phyloP scores from a whole-genome alignment of 2,888 invertebrate genomes.

The Nomada flava region DNA sequence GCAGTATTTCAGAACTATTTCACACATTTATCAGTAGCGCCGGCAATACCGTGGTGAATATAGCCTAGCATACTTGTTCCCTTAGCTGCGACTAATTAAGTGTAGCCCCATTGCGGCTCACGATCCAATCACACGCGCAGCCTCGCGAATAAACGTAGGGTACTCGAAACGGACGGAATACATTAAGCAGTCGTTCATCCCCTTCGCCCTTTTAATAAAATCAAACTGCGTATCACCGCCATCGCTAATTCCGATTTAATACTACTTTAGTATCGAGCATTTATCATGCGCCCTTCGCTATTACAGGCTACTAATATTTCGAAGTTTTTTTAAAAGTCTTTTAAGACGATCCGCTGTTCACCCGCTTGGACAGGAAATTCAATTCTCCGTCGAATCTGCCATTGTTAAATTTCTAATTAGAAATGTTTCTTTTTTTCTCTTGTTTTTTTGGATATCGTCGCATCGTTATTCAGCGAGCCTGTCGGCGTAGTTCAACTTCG shows the following conservation, averaged over 20 bases:
- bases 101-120: slow-evolving; percentile 15
- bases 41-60: neutral
- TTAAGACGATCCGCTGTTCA: neutral
- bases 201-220: neutral
- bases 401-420: slow-evolving; percentile 53
- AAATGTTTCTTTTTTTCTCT: neutral
- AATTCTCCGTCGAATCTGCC: neutral
- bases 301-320: too few relatives aligned
- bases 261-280: too few relatives aligned
- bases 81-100: slow-evolving; percentile 25
- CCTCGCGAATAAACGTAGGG: neutral
- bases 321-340: too few relatives aligned
- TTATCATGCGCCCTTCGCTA: too few relatives aligned
- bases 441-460: slow-evolving; percentile 31
- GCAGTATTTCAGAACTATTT: slow-evolving; percentile 20
- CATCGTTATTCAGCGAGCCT: slow-evolving; percentile 62
- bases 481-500: slow-evolving; percentile 53
- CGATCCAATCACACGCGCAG: neutral
- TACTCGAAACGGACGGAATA: slow-evolving; percentile 1
- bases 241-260: too few relatives aligned
- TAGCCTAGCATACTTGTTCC: slow-evolving; percentile 16
- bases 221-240: too few relatives aligned
- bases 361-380: neutral
- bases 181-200: neutral
- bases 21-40: slow-evolving; percentile 7